Evolutionary conservation across 2,888 invertebrate species (phyloP).

Genomic region (Eupeodes luniger): DNA sequence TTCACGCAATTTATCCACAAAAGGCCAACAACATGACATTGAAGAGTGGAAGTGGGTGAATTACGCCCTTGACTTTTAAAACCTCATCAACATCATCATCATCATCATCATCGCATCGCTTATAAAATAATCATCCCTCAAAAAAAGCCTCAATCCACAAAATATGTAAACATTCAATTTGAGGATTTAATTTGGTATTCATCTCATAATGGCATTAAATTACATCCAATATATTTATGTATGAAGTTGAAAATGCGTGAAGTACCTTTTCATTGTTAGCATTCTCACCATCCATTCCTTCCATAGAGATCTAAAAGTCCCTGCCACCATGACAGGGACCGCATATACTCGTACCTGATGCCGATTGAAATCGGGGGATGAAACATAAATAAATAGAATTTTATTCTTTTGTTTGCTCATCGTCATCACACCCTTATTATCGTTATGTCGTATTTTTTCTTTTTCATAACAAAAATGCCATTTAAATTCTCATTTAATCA

Average conservation of each 20-base stretch:
- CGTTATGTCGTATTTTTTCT: background rate
- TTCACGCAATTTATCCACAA: conserved; percentile 66
- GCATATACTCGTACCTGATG: too few relatives aligned
- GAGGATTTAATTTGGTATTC: conserved; percentile 71
- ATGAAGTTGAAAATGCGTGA: conserved; percentile 51
- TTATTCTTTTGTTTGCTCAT: conserved; percentile 28
- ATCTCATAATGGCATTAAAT: conserved; percentile 70
- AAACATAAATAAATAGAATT: background rate
- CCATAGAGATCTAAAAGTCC: conserved; percentile 1
- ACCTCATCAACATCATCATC: conserved; percentile 20
- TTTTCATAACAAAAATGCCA: conserved; percentile 34
- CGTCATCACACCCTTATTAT: conserved; percentile 48
- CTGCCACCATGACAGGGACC: background rate
- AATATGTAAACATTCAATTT: conserved; percentile 53
- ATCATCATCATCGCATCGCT: background rate
- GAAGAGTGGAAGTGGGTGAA: conserved; percentile 38
- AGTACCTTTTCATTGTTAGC: background rate
- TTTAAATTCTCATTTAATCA: conserved; percentile 66
- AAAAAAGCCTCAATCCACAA: conserved; percentile 29
- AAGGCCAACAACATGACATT: conserved; percentile 42
- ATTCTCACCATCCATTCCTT: background rate
- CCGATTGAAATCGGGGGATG: conserved; percentile 51
- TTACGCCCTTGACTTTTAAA: conserved; percentile 61
- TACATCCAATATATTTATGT: conserved; percentile 51
- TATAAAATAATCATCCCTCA: conserved; percentile 1